A percentile compares a stretch with the other conserved stretches of the same genome.
These are phyloP conservation scores for Climacteris rufus DNA, from an alignment of 2,113 vertebrate species.

Conservation along the genomic window DNA sequence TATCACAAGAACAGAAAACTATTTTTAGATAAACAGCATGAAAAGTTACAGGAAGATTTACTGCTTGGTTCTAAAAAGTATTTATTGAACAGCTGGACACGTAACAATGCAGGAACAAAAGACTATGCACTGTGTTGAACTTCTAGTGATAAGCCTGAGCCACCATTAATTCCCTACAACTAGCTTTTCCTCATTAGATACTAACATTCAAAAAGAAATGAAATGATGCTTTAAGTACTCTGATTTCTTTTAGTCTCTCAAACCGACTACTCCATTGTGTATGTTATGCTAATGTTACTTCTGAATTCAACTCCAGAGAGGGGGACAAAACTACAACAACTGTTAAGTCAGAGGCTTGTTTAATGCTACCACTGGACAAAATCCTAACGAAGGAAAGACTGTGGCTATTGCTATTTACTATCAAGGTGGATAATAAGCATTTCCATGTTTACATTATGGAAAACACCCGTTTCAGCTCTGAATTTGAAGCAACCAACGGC, in stretches of 20 bases:
- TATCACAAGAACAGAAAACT: not conserved
- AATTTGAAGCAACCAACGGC: not conserved
- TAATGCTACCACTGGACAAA: not conserved
- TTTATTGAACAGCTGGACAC: not conserved
- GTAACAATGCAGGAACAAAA: not conserved
- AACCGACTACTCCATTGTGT: not conserved
- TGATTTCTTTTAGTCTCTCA: not conserved
- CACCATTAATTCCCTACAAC: not conserved
- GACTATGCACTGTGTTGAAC: not conserved
- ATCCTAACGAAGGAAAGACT: not conserved
- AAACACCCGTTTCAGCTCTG: not conserved
- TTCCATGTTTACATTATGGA: not conserved
- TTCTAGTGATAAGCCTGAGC: fast-evolving
- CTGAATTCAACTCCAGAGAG: not conserved
- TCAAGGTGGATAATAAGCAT: not conserved
- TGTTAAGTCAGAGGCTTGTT: not conserved
- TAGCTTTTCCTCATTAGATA: not conserved
- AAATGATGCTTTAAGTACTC: not conserved
- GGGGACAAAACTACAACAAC: not conserved
- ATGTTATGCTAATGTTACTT: not conserved
- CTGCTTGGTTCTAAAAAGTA: not conserved
- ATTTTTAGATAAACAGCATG: not conserved
- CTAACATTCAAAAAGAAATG: not conserved
- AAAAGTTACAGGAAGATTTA: not conserved
- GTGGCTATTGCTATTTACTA: not conserved